Base-by-base conservation (phyloP, 2,797 vertebrate species). In the Rhinichthys osculus region DNA sequence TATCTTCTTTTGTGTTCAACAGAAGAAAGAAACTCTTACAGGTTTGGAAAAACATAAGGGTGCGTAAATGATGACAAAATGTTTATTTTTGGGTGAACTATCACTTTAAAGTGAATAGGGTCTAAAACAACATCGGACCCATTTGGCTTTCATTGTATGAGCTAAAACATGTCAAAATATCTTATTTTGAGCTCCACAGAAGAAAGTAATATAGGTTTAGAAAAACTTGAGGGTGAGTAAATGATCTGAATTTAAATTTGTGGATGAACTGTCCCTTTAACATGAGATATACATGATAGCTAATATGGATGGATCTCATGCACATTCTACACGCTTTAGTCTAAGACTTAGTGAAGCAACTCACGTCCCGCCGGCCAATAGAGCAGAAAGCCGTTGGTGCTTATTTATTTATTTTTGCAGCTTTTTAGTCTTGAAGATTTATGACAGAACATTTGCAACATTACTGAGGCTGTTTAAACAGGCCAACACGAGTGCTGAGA, bases 341-440 rank as follows among this genome's bases (percentile, higher is more conserved):
- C 50, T 11, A 52, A 50, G 50, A 57, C 69, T 88, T 78, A 38
- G 40, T 40, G 10, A 79, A 64, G 70, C 70, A 30, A 7, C 59
- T 73, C 83, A 78, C 82, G 76, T 81, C 54, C 47, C 50, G 33
- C 9, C 6, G 27, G 52, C 76, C 72, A 66, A 81, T 84, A 52
- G 74, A 70, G 70, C 82, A 62, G 42, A 30, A 66, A 78, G 50
- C 38, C n/a, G 10, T 72, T 52, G 21, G 73, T 82, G 19, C 2
- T 52, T 73, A 71, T 84, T 81, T 83, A 71, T 83, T 85, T 81
- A 81, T 81, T 87, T 85, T n/a, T 50, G 42, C 52, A 10, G 42
- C 78, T 82, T 76, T 79, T 76, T 81, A 77, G 52, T 84, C 66
- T 50, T 72, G 59, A 73, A 88, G 90, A 89, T 86, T 88, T 87